These are phyloP conservation scores for Cepaea nemoralis DNA, from an alignment of 1,140 invertebrate species.

Conservation along the genomic window DNA sequence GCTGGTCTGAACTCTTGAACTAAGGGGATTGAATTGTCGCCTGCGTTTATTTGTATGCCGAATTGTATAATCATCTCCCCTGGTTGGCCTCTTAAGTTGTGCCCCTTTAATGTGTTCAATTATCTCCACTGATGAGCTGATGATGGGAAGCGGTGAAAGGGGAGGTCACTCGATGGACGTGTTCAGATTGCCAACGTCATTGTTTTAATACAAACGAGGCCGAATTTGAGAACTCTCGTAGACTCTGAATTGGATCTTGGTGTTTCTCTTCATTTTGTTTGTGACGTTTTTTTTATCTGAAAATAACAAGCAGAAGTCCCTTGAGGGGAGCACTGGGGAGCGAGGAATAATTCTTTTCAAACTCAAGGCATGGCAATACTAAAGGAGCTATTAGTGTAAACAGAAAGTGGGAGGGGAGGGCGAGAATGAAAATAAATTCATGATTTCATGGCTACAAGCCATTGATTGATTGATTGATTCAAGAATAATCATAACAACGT, in stretches of 20 bases:
- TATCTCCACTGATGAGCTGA: conserved; percentile 6
- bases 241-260: conserved; percentile 15
- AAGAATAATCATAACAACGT: no score
- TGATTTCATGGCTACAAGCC: no score
- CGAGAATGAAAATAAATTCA: no score
- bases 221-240: neutral
- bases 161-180: conserved; percentile 4
- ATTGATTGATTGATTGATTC: no score
- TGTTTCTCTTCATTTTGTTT: neutral
- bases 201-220: neutral
- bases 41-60: conserved; percentile 20
- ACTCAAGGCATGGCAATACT: neutral
- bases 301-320: neutral
- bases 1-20: neutral
- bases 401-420: no score
- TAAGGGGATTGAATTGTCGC: conserved; percentile 15
- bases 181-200: neutral
- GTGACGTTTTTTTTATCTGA: neutral
- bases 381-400: no score
- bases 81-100: conserved; percentile 23
- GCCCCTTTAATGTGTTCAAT: conserved; percentile 26
- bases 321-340: neutral
- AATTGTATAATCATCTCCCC: conserved; percentile 25
- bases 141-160: conserved; percentile 16
- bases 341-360: conserved; percentile 2